Percentiles rank a stretch among this genome's conserved stretches.
These are phyloP conservation scores for Colostygia pectinataria DNA, from an alignment of 2,888 invertebrate species.

Conservation along the genomic window DNA sequence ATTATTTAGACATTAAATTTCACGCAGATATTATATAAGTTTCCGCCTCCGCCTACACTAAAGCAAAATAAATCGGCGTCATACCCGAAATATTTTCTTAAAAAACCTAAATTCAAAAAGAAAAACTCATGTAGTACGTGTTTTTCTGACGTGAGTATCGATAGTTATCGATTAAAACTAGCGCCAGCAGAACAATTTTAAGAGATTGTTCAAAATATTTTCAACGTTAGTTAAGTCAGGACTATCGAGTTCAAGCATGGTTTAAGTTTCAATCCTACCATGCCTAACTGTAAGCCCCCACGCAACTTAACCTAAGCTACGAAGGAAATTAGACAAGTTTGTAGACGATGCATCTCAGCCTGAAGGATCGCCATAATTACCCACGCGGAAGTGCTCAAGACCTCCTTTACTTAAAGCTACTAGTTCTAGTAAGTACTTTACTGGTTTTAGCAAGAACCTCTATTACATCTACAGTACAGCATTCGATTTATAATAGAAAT, in stretches of 20 bases:
- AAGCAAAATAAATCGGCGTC: too few relatives aligned
- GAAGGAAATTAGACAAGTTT: slow-evolving; percentile 34
- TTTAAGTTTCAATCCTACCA: slow-evolving; percentile 14
- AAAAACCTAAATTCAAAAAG: too few relatives aligned
- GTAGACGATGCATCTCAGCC: slow-evolving; percentile 29
- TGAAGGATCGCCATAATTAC: slow-evolving; percentile 43
- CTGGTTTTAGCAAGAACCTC: too few relatives aligned
- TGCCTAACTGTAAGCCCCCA: slow-evolving; percentile 3
- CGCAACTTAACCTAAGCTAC: slow-evolving; percentile 11
- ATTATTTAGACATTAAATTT: slow-evolving; percentile 8
- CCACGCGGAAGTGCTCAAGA: slow-evolving; percentile 34
- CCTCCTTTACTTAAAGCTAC: background rate
- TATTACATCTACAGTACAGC: too few relatives aligned
- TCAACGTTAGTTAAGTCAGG: background rate
- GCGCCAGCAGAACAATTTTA: too few relatives aligned
- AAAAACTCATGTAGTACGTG: too few relatives aligned
- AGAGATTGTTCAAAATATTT: too few relatives aligned
- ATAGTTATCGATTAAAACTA: too few relatives aligned
- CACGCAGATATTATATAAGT: background rate
- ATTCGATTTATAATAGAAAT: too few relatives aligned
- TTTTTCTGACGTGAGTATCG: too few relatives aligned
- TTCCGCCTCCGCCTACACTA: background rate
- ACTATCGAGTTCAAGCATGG: too few relatives aligned
- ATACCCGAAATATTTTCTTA: too few relatives aligned
- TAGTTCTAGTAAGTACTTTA: background rate